These are phyloP conservation scores for Pangasianodon gigas DNA, from an alignment of 2,113 vertebrate species.

Conservation along the genomic window DNA sequence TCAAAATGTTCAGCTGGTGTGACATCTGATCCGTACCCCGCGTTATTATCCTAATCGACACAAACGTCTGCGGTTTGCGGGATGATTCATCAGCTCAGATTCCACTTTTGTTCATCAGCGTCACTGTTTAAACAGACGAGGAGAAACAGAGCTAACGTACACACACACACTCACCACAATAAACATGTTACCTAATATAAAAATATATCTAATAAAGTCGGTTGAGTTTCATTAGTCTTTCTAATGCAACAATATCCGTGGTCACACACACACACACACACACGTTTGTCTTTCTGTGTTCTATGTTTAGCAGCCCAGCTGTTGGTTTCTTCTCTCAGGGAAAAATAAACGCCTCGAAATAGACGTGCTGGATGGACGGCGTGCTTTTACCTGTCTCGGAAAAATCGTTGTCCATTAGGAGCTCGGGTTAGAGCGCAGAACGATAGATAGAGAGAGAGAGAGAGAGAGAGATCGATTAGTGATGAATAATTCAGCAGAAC, in stretches of 20 bases:
- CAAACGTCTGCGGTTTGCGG: neutral
- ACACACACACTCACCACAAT: neutral
- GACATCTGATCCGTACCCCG: neutral
- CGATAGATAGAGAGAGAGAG: neutral
- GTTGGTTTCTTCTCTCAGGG: constrained; percentile 19
- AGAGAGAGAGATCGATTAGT: neutral
- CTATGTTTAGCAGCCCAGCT: constrained; percentile 40
- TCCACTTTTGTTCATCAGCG: neutral
- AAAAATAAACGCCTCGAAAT: constrained; percentile 45
- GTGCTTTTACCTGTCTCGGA: constrained; percentile 38
- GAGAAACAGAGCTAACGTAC: neutral
- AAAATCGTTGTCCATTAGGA: constrained; percentile 20
- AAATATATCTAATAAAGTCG: neutral
- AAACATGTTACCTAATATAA: neutral
- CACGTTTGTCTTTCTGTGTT: neutral
- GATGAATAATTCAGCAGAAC: neutral
- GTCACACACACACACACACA: neutral
- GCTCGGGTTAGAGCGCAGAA: neutral
- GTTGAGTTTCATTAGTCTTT: neutral
- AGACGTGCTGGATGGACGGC: constrained; percentile 8
- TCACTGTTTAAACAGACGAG: neutral
- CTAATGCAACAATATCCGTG: neutral
- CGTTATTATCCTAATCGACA: neutral
- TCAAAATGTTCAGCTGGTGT: neutral
- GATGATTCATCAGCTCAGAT: neutral